Evolutionary conservation across 2,797 vertebrate species (phyloP), one percentile per base, ranked within the genome.

Genomic region (Avahi laniger): DNA sequence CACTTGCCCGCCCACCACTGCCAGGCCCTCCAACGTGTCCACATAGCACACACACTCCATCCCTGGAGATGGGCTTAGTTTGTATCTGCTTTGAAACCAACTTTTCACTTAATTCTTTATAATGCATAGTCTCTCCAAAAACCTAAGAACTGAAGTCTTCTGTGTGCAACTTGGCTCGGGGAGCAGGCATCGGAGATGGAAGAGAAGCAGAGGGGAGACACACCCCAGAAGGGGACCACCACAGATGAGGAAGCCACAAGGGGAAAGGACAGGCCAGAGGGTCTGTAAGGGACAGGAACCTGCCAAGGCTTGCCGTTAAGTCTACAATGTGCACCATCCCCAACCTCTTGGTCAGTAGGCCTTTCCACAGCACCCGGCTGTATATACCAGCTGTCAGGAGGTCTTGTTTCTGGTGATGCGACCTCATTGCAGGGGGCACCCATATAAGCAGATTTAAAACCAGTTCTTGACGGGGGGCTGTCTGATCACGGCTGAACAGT

Each of bases 311-410:
- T 3, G 63, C 82, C 1, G 20, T 12, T 15, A 30, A 2, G 41
- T 26, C 69, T 38, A 3, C 6, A 9, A 12, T 1, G 6, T 0
- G 15, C 33, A 30, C 22, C 14, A 4, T 0, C 35, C 26, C 48
- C 22, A 24, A 35, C 3, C 50, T 35, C 26, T 7, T 1, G 1
- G 48, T 18, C 41, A 33, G 0, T 30, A 82, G 59, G 41, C 20
- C 57, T 54, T n/a, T 26, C 11, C 26, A 7, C 0, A 1, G 75
- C 41, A 72, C 69, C 72, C 48, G 2, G 1, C 10, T n/a, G 22
- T 7, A 0, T 1, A 15, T 9, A 15, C 50, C 22, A 18, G 35
- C 10, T 13, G 41, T 28, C 26, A 5, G 59, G 14, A 65, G 43
- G 41, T 43, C 28, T 15, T 33, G 14, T 20, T 57, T 38, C 11